A percentile compares a stretch with the other conserved stretches of the same genome.
Conservation (phyloP, 2,888 invertebrate species). For the Sepiola atlantica region DNA sequence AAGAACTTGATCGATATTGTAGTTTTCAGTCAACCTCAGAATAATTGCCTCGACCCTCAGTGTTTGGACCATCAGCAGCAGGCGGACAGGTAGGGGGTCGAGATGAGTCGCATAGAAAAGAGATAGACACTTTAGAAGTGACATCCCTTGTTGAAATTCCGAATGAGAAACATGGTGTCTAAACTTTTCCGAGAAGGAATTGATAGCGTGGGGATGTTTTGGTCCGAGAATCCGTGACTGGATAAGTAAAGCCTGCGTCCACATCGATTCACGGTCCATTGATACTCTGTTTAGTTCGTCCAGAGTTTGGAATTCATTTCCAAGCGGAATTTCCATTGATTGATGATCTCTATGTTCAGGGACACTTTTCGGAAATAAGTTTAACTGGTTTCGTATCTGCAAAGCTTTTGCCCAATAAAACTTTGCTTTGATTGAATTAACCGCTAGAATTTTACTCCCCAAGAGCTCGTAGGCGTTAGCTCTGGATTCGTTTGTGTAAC, state of each 20-base stretch:
- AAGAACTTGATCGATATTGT: not conserved
- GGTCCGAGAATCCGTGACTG: not conserved
- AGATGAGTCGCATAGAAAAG: not conserved
- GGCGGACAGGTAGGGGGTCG: not conserved
- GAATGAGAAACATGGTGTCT: not conserved
- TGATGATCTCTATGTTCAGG: not conserved
- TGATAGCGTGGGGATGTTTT: not conserved
- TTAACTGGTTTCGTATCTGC: not conserved
- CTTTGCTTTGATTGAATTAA: not conserved
- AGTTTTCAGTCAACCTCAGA: not conserved
- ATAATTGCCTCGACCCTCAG: not conserved
- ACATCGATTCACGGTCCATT: not conserved
- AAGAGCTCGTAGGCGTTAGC: not conserved
- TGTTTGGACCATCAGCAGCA: not conserved
- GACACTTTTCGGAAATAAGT: not conserved
- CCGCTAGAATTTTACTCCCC: not conserved
- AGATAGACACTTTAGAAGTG: not conserved
- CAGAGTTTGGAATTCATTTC: not conserved
- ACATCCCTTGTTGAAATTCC: not conserved
- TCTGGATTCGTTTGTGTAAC: not conserved
- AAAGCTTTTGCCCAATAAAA: constrained; percentile 13
- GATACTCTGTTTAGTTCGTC: not conserved
- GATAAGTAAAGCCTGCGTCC: not conserved
- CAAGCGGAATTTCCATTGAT: not conserved
- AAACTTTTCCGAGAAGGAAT: not conserved